phyloP scores from a whole-genome alignment of 2,888 invertebrate genomes.

The Agrochola circellaris region DNA sequence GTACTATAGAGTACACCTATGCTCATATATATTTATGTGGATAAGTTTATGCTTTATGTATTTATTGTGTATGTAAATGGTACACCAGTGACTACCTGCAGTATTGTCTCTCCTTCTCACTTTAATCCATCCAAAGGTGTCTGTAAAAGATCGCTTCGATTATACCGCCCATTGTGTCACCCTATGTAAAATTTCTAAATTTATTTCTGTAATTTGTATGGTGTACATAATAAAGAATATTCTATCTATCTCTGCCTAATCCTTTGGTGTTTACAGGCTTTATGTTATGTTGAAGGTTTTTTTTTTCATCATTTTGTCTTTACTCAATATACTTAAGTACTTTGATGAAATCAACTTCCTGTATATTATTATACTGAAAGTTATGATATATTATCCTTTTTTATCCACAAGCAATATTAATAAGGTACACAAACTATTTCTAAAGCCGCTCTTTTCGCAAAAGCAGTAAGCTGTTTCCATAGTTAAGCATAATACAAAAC shows the following conservation, averaged over 20 bases:
- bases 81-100: too few relatives aligned
- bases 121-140: too few relatives aligned
- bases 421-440: background rate
- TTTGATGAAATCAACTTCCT: background rate
- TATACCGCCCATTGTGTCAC: too few relatives aligned
- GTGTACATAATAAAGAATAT: too few relatives aligned
- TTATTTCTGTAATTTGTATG: too few relatives aligned
- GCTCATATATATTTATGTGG: too few relatives aligned
- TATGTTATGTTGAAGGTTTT: background rate
- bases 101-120: too few relatives aligned
- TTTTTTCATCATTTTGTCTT: background rate
- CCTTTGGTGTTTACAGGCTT: background rate
- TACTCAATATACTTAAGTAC: background rate
- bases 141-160: too few relatives aligned
- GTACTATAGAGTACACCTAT: background rate
- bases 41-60: too few relatives aligned
- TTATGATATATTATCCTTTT: too few relatives aligned
- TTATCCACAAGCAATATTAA: constrained; percentile 1
- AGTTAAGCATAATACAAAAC: constrained; percentile 3
- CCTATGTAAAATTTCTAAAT: too few relatives aligned
- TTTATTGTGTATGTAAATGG: too few relatives aligned
- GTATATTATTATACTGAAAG: background rate
- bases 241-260: background rate
- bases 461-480: constrained; percentile 9
- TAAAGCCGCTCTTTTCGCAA: background rate